phyloP scores from a whole-genome alignment of 2,797 vertebrate genomes.

The Sparus aurata region DNA sequence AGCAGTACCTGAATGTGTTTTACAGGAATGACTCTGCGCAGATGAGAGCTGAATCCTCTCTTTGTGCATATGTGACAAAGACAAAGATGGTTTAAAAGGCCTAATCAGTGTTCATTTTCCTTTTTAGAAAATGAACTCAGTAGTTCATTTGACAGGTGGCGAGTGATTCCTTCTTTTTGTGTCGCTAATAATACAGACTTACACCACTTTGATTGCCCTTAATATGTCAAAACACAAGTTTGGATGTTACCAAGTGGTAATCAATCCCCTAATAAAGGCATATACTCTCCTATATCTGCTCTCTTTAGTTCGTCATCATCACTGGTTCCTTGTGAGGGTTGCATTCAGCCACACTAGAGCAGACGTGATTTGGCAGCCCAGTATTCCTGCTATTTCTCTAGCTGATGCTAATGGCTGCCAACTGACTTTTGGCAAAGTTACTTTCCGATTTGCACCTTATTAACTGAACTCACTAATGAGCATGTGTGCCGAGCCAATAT shows the following conservation, averaged over 20 bases:
- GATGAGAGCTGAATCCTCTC: neutral
- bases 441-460: constrained; percentile 56
- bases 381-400: constrained; percentile 8
- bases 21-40: neutral
- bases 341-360: neutral
- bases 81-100: neutral
- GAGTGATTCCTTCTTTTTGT: neutral
- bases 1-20: constrained; percentile 26
- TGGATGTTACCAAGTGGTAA: neutral
- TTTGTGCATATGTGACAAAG: constrained; percentile 8
- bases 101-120: constrained; percentile 34
- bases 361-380: constrained; percentile 27
- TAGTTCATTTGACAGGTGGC: constrained; percentile 6
- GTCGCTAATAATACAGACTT: constrained; percentile 15
- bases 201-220: neutral
- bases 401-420: constrained; percentile 41
- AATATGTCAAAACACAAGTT: neutral
- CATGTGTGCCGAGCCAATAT: constrained; percentile 57
- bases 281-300: neutral
- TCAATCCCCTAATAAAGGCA: constrained; percentile 1
- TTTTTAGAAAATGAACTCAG: constrained; percentile 5
- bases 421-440: constrained; percentile 59
- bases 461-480: constrained; percentile 56
- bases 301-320: neutral
- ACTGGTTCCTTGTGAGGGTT: neutral